Base-by-base conservation (phyloP, 2,888 invertebrate species). In the Phyllotreta cruciferae region DNA sequence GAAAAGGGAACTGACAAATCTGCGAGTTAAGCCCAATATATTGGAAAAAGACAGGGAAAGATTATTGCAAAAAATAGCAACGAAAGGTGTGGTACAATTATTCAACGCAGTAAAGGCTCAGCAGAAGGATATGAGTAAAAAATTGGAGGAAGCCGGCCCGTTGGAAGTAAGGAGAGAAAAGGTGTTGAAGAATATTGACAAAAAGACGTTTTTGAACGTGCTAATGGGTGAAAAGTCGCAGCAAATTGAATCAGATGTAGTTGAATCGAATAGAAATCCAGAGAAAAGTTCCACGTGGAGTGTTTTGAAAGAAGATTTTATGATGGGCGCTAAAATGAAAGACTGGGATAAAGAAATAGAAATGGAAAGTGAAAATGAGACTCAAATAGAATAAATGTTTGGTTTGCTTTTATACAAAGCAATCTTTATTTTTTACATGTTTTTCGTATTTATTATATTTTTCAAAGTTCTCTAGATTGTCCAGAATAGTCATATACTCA, bases 21-120 rank as follows among this genome's bases (percentile, higher is more conserved):
- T 92, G 56, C 83, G 93, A 73, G 80, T 87, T 0, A 94, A 92
- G 82, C 94, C 95, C 45, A 86, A 89, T 62, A 84, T 88, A 69
- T 80, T 88, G 69, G 91, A 94, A 70, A 88, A 88, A 73, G 91
- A 92, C 60, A 85, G 89, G 69, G 96, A 96, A 80, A 87, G 88
- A 71, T 82, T 86, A 61, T 80, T 96, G 52, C 83, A 89, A 38
- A 93, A 91, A 85, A 91, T 95, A 73, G 95, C 94, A 7, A 96
- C 94, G 39, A 92, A 91, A 79, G 96, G 96, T 75, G 94, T 96
- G 0, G 94, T 96, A 0, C 95, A 96, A 77, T 82, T 96, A 66
- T 96, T 96, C 75, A 96, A 96, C 84, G 92, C 94, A 37, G 95
- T 96, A 0, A 88, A 87, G 73, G 86, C 89, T 71, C 95, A 96